These are phyloP conservation scores for Hucho hucho DNA, from an alignment of 2,113 vertebrate species.

Conservation along the genomic window DNA sequence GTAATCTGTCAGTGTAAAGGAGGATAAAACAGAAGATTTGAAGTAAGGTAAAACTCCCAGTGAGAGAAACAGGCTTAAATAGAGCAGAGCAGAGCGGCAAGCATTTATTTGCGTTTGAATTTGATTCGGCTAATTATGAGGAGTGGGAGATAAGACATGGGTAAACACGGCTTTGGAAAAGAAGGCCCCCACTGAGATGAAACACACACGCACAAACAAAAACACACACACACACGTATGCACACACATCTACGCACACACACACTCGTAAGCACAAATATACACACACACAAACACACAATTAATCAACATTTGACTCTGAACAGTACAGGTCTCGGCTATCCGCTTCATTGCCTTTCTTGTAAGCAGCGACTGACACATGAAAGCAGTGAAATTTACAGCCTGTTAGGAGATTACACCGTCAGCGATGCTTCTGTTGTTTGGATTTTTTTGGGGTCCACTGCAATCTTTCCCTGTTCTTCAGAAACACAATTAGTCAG, in stretches of 20 bases:
- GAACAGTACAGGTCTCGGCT: slow-evolving; percentile 37
- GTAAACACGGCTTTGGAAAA: slow-evolving; percentile 50
- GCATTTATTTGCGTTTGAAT: slow-evolving; percentile 57
- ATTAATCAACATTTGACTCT: slow-evolving; percentile 65
- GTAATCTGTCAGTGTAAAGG: slow-evolving; percentile 53
- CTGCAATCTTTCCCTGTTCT: too few relatives aligned
- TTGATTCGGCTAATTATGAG: slow-evolving; percentile 64
- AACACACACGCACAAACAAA: slow-evolving; percentile 44
- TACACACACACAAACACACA: slow-evolving; percentile 55
- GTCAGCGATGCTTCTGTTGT: background rate
- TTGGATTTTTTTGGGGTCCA: too few relatives aligned
- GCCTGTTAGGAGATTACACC: slow-evolving; percentile 48
- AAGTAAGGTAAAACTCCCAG: slow-evolving; percentile 66
- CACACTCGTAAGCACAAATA: slow-evolving; percentile 13
- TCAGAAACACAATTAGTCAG: too few relatives aligned
- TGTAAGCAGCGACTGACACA: slow-evolving; percentile 54
- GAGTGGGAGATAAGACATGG: slow-evolving; percentile 15
- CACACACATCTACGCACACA: too few relatives aligned
- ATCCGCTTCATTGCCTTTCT: slow-evolving; percentile 44
- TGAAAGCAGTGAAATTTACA: slow-evolving; percentile 52
- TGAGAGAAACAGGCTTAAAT: slow-evolving; percentile 61
- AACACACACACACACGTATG: slow-evolving; percentile 36
- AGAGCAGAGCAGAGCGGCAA: slow-evolving; percentile 29
- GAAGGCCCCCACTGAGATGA: slow-evolving; percentile 57
- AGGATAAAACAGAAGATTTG: slow-evolving; percentile 51